These are phyloP conservation scores for Lepas anatifera DNA, from an alignment of 2,888 invertebrate genomes.

Conservation along the genomic window DNA sequence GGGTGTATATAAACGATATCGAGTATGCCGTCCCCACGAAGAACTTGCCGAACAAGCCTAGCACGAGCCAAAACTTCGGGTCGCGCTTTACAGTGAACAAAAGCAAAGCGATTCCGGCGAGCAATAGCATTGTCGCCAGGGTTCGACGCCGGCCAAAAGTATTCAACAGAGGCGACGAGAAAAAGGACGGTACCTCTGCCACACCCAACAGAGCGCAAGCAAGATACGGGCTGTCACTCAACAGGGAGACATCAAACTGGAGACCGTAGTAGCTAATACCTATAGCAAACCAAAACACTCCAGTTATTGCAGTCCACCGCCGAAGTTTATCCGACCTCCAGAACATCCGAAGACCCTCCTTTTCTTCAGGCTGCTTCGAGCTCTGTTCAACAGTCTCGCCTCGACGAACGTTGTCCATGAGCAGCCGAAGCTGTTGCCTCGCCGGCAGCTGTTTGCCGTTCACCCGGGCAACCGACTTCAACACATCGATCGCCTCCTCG, in stretches of 20 bases:
- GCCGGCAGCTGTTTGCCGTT: not conserved
- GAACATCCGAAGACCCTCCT: not conserved
- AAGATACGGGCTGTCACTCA: slow-evolving; percentile 37
- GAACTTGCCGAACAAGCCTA: slow-evolving; percentile 31
- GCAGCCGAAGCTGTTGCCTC: not conserved
- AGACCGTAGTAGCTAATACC: too few species aligned
- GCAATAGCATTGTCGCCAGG: slow-evolving; percentile 33
- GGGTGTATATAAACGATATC: slow-evolving; percentile 37
- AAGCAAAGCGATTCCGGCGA: slow-evolving; percentile 35
- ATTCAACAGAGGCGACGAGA: slow-evolving; percentile 32
- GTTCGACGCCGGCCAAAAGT: slow-evolving; percentile 37
- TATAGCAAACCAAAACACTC: not conserved
- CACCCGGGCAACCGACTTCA: not conserved
- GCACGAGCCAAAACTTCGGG: slow-evolving; percentile 25
- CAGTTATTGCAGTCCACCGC: not conserved
- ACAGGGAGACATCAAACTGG: too few species aligned
- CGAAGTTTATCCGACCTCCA: not conserved
- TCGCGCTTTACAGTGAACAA: slow-evolving; percentile 31
- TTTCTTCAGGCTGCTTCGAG: not conserved
- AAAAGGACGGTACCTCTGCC: slow-evolving; percentile 36
- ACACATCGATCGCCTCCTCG: slow-evolving; percentile 40
- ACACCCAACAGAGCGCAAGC: slow-evolving; percentile 39
- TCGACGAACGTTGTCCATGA: not conserved
- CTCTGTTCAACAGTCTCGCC: not conserved
- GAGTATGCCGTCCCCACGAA: slow-evolving; percentile 38